A percentile compares a stretch with the other conserved stretches of the same genome.
Conservation (phyloP, 2,888 invertebrate genomes). For the Rhingia rostrata region DNA sequence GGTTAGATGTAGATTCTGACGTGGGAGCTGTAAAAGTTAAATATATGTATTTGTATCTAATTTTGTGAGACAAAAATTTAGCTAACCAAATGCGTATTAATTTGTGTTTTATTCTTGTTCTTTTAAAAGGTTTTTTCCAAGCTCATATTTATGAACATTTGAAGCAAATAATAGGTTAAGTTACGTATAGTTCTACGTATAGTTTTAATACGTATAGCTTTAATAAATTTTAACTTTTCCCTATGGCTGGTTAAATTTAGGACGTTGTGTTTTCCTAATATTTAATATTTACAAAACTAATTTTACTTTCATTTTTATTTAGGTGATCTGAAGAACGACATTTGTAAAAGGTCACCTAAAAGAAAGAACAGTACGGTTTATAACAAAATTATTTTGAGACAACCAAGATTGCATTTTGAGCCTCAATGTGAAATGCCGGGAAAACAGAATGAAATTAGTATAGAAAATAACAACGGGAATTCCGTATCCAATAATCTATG, state of each 20-base stretch:
- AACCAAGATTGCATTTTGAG: slow-evolving; percentile 81
- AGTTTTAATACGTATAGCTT: no score
- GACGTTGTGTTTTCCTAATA: neutral
- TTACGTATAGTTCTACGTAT: no score
- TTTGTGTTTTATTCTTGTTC: no score
- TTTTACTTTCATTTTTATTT: neutral
- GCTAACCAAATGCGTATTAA: no score
- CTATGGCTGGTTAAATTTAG: neutral
- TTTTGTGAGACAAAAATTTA: no score
- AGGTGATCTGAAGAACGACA: neutral
- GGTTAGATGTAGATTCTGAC: no score
- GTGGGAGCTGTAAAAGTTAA: no score
- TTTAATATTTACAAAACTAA: neutral
- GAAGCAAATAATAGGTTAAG: no score
- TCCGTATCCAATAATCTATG: neutral
- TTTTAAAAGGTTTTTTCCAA: no score
- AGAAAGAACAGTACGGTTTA: neutral
- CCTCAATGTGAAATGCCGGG: slow-evolving; percentile 68
- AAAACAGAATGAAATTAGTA: slow-evolving; percentile 12
- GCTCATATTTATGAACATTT: no score
- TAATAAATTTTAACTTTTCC: neutral
- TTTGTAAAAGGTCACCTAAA: slow-evolving; percentile 2
- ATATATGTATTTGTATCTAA: no score
- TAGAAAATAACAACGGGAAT: neutral
- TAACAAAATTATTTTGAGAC: slow-evolving; percentile 80